Conservation (phyloP, 1,140 invertebrate species). For the Bombus turneri region DNA sequence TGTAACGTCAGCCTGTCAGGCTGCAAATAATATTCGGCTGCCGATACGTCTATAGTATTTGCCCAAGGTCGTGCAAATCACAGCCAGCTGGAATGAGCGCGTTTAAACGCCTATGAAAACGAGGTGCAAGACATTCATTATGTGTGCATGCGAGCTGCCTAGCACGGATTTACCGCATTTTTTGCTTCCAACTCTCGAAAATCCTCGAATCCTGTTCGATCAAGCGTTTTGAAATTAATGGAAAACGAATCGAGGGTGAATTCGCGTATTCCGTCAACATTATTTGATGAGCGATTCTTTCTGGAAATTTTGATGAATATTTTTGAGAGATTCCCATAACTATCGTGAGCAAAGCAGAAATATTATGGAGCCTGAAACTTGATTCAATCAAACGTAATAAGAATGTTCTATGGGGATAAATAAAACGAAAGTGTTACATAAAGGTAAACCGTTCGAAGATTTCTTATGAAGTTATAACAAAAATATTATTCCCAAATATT, state of each 20-base stretch:
- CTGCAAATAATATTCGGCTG: constrained; percentile 63
- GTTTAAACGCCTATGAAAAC: constrained; percentile 50
- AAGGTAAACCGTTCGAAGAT: too few relatives aligned
- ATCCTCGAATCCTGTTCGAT: not conserved
- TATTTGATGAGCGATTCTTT: too few relatives aligned
- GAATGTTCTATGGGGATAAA: too few relatives aligned
- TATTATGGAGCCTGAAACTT: too few relatives aligned
- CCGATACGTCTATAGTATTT: constrained; percentile 59
- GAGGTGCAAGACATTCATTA: constrained; percentile 48
- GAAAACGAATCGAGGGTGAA: not conserved
- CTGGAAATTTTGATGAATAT: too few relatives aligned
- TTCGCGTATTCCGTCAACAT: not conserved
- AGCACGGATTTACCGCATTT: not conserved
- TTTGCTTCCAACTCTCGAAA: not conserved
- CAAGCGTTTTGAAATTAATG: not conserved
- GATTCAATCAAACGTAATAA: too few relatives aligned
- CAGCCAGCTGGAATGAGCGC: constrained; percentile 12
- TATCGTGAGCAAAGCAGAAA: too few relatives aligned
- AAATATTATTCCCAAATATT: too few relatives aligned
- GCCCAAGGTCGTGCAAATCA: constrained; percentile 59
- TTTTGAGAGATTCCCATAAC: too few relatives aligned
- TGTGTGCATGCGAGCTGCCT: not conserved
- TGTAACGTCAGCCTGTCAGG: constrained; percentile 39
- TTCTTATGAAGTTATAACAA: too few relatives aligned
- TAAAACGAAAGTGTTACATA: too few relatives aligned